Base-by-base conservation (phyloP, 1,140 invertebrate genomes). In the Idris sp. region DNA sequence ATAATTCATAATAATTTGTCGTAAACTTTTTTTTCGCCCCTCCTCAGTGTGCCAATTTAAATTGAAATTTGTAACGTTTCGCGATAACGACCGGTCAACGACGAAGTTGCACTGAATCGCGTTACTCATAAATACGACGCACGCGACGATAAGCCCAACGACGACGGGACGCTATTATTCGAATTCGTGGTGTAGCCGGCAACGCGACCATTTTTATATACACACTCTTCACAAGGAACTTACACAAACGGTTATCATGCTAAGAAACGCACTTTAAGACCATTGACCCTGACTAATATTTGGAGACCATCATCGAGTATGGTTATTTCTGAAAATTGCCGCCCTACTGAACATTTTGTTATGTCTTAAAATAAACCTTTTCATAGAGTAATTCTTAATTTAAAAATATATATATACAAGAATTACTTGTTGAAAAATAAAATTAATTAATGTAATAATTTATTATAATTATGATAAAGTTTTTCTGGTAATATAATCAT, bases 271-370 rank as follows among this genome's bases (percentile, higher is more conserved):
- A 25, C 13, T 13, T 30, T 36, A 68, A 69, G 64, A 58, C 51
- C 64, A 69, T 59, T 53, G 64, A 69, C 64, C 64, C 53, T 35
- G 35, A 35, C 54, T 53, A 58, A 51, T 59, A 59, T 58, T 59
- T 54, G 53, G 51, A 41, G 62, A 43, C 43, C 19, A 2, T 6
- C 3, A 22, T 22, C n/a, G n/a, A n/a, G n/a, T n/a, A n/a, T n/a
- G n/a, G n/a, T n/a, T n/a, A n/a, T n/a, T n/a, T n/a, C n/a, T n/a
- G n/a, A n/a, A n/a, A n/a, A n/a, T n/a, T n/a, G n/a, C n/a, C n/a
- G n/a, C n/a, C n/a, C n/a, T n/a, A n/a, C n/a, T n/a, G n/a, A n/a
- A n/a, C n/a, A n/a, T n/a, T n/a, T n/a, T n/a, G n/a, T n/a, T n/a
- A n/a, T n/a, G n/a, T n/a, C n/a, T n/a, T n/a, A n/a, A n/a, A n/a